Percentiles rank a stretch among this genome's conserved stretches.
These are phyloP conservation scores for Ruditapes philippinarum DNA, from an alignment of 1,140 invertebrate species.

Conservation along the genomic window DNA sequence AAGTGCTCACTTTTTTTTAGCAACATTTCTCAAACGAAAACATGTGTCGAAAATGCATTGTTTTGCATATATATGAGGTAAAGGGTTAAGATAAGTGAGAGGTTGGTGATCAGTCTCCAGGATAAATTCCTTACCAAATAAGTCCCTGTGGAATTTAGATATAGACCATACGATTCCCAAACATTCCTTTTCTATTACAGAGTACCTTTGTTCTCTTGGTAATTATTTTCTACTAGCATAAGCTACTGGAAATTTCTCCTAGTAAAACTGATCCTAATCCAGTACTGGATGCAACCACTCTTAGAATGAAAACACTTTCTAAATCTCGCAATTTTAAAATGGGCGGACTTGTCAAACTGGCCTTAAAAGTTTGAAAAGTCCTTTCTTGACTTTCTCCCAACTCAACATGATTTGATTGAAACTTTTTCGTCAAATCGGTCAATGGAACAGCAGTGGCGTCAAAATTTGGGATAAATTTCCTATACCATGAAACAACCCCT, in stretches of 20 bases:
- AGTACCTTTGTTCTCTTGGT: too few species aligned
- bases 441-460: too few species aligned
- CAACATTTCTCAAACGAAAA: too few species aligned
- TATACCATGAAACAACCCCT: constrained; percentile 85
- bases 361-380: constrained; percentile 37
- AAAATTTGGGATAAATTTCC: constrained; percentile 83
- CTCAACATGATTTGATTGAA: too few species aligned
- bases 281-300: constrained; percentile 27
- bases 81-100: too few species aligned
- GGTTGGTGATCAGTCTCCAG: too few species aligned
- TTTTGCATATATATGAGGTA: constrained; percentile 56
- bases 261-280: constrained; percentile 71
- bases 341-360: constrained; percentile 60
- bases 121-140: constrained; percentile 66
- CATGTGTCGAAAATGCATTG: too few species aligned
- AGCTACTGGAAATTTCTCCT: too few species aligned
- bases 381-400: background rate
- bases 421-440: constrained; percentile 75
- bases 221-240: too few species aligned
- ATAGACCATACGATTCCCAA: constrained; percentile 85
- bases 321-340: constrained; percentile 79
- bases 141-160: constrained; percentile 85
- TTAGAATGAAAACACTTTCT: constrained; percentile 78
- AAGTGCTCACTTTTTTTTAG: too few species aligned
- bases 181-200: too few species aligned